These are phyloP conservation scores for Tricholaema leucomelas DNA, from an alignment of 2,113 vertebrate species.

Conservation along the genomic window DNA sequence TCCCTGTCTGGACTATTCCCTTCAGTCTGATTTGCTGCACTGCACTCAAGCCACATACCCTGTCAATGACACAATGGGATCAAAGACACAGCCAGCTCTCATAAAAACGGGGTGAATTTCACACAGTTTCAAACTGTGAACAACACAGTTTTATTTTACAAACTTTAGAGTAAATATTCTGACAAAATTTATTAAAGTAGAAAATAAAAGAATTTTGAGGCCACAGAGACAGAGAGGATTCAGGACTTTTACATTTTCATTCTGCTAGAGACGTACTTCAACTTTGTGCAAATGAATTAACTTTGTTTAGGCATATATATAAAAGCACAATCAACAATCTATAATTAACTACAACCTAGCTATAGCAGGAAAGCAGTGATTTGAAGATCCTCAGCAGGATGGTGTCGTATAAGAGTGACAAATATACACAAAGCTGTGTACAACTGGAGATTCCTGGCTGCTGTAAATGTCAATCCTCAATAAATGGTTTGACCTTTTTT, in stretches of 20 bases:
- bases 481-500: conserved; percentile 41
- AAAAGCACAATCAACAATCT: neutral
- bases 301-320: neutral
- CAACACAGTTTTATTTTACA: neutral
- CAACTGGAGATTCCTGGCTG: conserved; percentile 13
- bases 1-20: neutral
- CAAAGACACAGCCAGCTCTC: neutral
- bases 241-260: neutral
- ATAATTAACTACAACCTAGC: neutral
- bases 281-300: neutral
- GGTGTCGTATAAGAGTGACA: conserved; percentile 14
- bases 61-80: neutral
- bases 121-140: too few relatives aligned
- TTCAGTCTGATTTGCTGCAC: neutral
- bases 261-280: neutral
- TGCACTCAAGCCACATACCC: neutral
- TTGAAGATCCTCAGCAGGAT: neutral
- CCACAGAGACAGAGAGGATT: neutral
- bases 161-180: neutral
- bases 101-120: neutral
- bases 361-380: neutral
- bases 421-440: conserved; percentile 6
- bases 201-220: neutral
- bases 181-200: neutral
- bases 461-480: conserved; percentile 27